phyloP scores from a whole-genome alignment of 2,797 vertebrate genomes.

The Poecilia wingei region DNA sequence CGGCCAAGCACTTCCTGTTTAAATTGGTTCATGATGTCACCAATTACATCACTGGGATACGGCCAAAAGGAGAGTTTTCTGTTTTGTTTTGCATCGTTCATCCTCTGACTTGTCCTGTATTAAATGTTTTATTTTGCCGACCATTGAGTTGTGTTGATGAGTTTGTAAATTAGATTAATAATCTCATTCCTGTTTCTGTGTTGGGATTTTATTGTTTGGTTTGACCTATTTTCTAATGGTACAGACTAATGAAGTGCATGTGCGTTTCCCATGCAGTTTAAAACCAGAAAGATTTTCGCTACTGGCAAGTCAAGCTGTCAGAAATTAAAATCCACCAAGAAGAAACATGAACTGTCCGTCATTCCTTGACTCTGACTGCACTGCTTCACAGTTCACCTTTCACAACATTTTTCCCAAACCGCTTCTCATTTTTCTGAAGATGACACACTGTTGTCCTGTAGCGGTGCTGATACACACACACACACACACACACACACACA shows the following conservation, averaged over 20 bases:
- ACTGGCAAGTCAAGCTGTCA: not conserved
- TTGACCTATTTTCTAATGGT: not conserved
- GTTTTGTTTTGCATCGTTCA: not conserved
- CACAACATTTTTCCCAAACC: slow-evolving; percentile 52
- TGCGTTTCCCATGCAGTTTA: not conserved
- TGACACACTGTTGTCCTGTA: not conserved
- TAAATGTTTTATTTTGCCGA: no score
- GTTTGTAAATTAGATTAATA: not conserved
- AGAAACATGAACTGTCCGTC: not conserved
- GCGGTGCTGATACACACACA: slow-evolving; percentile 1
- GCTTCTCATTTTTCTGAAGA: slow-evolving; percentile 47
- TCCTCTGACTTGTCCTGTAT: not conserved
- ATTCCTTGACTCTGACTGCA: not conserved
- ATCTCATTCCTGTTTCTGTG: not conserved
- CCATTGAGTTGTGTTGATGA: not conserved
- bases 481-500: not conserved
- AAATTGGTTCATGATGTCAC: not conserved
- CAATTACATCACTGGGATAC: not conserved
- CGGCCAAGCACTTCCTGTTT: not conserved
- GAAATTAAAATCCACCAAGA: not conserved
- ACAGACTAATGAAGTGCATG: not conserved
- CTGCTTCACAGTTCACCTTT: slow-evolving; percentile 47
- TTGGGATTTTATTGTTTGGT: not conserved
- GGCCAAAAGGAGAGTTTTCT: not conserved
- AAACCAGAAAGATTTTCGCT: not conserved